Percentiles rank a stretch among this genome's conserved stretches.
Evolutionary conservation across 2,888 invertebrate species (phyloP).

Genomic region (Craniophora ligustri): DNA sequence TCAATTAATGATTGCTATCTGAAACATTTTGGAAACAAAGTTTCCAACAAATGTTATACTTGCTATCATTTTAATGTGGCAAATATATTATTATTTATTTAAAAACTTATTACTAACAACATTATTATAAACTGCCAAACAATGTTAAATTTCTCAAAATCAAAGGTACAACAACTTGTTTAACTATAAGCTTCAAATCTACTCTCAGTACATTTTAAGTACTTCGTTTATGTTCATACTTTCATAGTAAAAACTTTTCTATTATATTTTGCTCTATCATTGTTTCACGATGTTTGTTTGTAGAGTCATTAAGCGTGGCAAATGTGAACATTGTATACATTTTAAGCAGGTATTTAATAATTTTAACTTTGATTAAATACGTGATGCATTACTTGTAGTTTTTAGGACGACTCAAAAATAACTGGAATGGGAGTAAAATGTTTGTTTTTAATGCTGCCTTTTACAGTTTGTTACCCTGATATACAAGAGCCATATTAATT

Average conservation of each 20-base stretch:
- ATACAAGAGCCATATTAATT: too few relatives aligned
- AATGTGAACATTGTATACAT: slow-evolving; percentile 37
- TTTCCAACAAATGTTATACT: too few relatives aligned
- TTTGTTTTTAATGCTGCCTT: not conserved
- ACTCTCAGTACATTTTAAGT: slow-evolving; percentile 38
- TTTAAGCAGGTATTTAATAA: slow-evolving; percentile 30
- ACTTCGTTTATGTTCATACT: slow-evolving; percentile 42
- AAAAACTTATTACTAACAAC: not conserved
- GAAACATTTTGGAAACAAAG: too few relatives aligned
- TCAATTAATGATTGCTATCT: too few relatives aligned
- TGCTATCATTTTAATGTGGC: too few relatives aligned
- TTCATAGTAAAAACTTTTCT: slow-evolving; percentile 48
- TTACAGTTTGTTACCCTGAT: too few relatives aligned
- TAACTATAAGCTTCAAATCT: slow-evolving; percentile 32
- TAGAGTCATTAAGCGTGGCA: slow-evolving; percentile 31
- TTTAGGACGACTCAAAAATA: not conserved
- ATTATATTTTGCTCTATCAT: slow-evolving; percentile 39
- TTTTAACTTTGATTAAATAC: slow-evolving; percentile 18
- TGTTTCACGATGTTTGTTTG: slow-evolving; percentile 42
- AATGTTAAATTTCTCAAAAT: slow-evolving; percentile 12
- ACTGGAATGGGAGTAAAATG: not conserved
- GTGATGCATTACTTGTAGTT: not conserved
- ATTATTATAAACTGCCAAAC: slow-evolving; percentile 9
- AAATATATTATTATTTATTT: not conserved
- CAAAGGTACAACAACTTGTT: slow-evolving; percentile 15